Evolutionary conservation across 2,113 vertebrate genomes (phyloP).

Genomic region (Dolichallabes microphthalmus): DNA sequence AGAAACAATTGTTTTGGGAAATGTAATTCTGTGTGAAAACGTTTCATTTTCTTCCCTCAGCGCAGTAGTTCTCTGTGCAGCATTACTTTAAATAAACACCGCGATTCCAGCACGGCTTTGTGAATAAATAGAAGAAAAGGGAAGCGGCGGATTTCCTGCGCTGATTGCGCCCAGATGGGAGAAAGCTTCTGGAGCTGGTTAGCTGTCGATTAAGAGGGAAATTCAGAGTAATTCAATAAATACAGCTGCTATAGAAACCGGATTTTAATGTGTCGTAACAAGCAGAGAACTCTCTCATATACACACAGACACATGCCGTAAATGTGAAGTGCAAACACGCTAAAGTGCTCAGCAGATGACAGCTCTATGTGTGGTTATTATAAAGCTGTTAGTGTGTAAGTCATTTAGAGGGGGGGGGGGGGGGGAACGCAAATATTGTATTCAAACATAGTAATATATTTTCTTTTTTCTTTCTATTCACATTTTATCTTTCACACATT

Average conservation of each 20-base stretch:
- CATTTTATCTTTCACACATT: not conserved
- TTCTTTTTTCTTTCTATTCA: not conserved
- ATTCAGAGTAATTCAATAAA: conserved; percentile 76
- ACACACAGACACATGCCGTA: conserved; percentile 19
- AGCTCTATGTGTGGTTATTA: conserved; percentile 26
- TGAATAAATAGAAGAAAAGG: conserved; percentile 70
- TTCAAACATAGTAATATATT: not conserved
- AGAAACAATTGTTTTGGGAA: conserved; percentile 49
- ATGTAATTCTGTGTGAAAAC: conserved; percentile 58
- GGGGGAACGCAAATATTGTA: not conserved
- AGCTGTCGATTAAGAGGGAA: conserved; percentile 73
- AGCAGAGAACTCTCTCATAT: conserved; percentile 58
- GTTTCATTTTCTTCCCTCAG: conserved; percentile 51
- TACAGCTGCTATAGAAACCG: conserved; percentile 70
- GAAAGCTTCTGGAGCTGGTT: conserved; percentile 72
- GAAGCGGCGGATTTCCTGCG: conserved; percentile 65
- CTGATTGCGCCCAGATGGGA: conserved; percentile 78
- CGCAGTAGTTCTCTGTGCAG: conserved; percentile 72
- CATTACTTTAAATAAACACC: conserved; percentile 77
- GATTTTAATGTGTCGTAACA: conserved; percentile 72
- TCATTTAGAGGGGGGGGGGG: conserved; percentile 7
- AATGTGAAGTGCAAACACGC: conserved; percentile 13
- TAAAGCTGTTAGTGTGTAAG: conserved; percentile 15
- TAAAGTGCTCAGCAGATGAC: conserved; percentile 21
- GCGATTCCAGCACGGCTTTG: conserved; percentile 63